Base-by-base conservation (phyloP, 2,888 invertebrate species). In the Mesoligia furuncula region DNA sequence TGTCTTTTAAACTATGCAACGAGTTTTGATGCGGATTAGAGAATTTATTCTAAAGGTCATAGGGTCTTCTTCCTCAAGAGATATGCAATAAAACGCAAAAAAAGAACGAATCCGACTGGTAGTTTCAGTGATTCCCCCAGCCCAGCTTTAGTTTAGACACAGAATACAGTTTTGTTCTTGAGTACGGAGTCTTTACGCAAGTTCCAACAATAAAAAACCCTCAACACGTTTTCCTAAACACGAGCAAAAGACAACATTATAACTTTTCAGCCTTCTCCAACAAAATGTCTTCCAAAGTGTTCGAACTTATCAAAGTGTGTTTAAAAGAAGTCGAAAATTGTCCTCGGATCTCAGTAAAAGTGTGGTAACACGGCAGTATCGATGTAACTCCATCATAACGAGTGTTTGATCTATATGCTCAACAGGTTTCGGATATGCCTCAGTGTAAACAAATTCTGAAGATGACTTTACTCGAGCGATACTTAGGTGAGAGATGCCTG, bases 351-450 rank as follows among this genome's bases (percentile, higher is more conserved):
- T 62, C 24, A 27, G 39, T 77, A 61, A 82, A 83, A 67, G 85
- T 80, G 88, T 87, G 87, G 61, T 79, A 81, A 86, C 80, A 82
- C 69, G 71, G 75, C 79, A 75, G 85, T 73, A 75, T 80, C 75
- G 80, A 81, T 85, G 84, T 83, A 80, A 85, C 73, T 79, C 72
- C 74, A 73, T 70, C 69, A 83, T 88, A 91, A 93, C 91, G 91
- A 92, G 90, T 90, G 88, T 93, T 93, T 91, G 92, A 93, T 92
- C 88, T 85, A 84, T 81, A 67, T 75, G 83, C 77, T 88, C 91
- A 92, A 93, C 93, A 92, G 91, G 92, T 93, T 90, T 87, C 87
- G 85, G 85, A 89, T 88, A 82, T 88, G 89, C 88, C 89, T 84
- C 86, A 85, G 66, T 88, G 90, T 91, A 91, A 91, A 91, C 91